A percentile compares a stretch with the other conserved stretches of the same genome.
phyloP scores from a whole-genome alignment of 2,888 invertebrate species.

The Andrena camellia region DNA sequence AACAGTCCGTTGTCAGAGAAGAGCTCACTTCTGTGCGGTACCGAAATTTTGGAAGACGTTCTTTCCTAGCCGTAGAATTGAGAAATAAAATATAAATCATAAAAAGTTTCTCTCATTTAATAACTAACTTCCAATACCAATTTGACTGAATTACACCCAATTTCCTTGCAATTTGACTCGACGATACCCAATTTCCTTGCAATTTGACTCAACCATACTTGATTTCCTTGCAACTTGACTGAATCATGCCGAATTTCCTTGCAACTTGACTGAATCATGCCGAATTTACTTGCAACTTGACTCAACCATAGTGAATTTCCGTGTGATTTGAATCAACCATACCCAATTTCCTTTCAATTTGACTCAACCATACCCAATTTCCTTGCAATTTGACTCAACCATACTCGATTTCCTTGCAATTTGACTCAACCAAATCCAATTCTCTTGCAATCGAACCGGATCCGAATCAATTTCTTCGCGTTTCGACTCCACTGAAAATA shows the following conservation, averaged over 20 bases:
- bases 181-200: no score
- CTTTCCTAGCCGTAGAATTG: no score
- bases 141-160: not conserved
- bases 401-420: not conserved
- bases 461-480: not conserved
- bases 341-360: not conserved
- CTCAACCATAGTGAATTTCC: not conserved
- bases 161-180: no score
- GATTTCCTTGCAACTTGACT: not conserved
- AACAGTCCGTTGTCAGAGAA: no score
- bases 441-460: not conserved
- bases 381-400: not conserved
- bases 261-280: not conserved
- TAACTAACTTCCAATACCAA: no score
- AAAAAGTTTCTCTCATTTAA: no score
- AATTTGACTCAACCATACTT: no score
- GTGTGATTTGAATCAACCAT: no score
- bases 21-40: no score
- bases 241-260: not conserved
- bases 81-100: no score
- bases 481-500: not conserved
- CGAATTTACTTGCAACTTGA: not conserved
- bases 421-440: not conserved
- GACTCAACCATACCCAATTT: not conserved
- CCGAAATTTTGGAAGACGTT: no score